Evolutionary conservation across 2,113 vertebrate genomes (phyloP).

Genomic region (Hippoglossus stenolepis): DNA sequence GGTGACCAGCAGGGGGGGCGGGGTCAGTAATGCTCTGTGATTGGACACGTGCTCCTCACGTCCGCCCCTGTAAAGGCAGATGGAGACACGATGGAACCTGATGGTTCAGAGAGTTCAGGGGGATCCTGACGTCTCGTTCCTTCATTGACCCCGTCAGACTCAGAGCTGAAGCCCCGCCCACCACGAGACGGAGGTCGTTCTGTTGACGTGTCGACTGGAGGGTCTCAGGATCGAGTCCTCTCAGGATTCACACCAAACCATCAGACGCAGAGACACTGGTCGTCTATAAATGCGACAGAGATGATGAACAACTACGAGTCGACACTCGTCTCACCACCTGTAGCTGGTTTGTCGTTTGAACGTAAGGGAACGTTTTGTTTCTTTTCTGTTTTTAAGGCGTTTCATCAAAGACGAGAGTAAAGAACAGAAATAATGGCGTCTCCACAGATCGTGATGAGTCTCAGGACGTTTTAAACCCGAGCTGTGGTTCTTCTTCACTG

Average conservation of each 20-base stretch:
- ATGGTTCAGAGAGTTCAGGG: not conserved
- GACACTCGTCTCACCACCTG: no score
- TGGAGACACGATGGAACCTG: not conserved
- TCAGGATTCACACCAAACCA: not conserved
- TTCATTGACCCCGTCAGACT: slow-evolving; percentile 48
- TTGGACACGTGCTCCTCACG: no score
- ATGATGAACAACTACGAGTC: no score
- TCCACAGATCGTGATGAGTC: not conserved
- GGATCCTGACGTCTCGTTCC: slow-evolving; percentile 22
- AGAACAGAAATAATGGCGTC: slow-evolving; percentile 5
- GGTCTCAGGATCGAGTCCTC: slow-evolving; percentile 21
- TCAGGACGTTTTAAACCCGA: not conserved
- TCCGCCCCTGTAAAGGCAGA: not conserved
- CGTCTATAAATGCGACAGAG: no score
- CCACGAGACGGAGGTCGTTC: slow-evolving; percentile 5
- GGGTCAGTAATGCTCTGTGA: not conserved
- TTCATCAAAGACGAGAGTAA: slow-evolving; percentile 6
- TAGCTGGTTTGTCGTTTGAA: not conserved
- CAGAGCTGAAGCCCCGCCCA: slow-evolving; percentile 1
- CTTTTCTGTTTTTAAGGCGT: slow-evolving; percentile 43
- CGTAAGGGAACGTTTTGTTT: not conserved
- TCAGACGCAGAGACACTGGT: no score
- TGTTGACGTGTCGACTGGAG: not conserved
- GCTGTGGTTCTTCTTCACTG: slow-evolving; percentile 4
- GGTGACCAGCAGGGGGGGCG: no score